Base-by-base conservation (phyloP, 2,113 vertebrate species). In the Cisticola juncidis region DNA sequence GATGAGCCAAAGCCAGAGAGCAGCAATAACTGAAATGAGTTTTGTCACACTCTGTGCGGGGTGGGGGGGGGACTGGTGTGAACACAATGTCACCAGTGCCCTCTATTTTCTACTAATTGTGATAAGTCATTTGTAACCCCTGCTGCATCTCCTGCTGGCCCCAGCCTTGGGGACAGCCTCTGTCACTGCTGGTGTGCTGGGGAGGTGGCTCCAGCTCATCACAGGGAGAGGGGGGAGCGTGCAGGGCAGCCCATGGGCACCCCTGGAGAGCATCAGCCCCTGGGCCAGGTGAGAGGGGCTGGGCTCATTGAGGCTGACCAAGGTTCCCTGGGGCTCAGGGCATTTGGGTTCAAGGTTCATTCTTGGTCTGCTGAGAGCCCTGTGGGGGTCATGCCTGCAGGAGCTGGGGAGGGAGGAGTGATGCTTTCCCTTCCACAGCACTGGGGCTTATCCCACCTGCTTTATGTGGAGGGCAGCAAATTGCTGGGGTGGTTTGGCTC, bases 171-270 rank as follows among this genome's bases (percentile, higher is more conserved):
- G 38, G 42, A 10, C 4, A 4, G 58, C 4, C 57, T 57, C 5
- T 17, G 3, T 31, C 4, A 0, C 28, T 6, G 15, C 35, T 36
- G 35, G 6, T 21, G 45, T 0, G 4, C 4, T 40, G 53, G 36
- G 56, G 72, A 58, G 28, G 2, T 50, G 68, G 38, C 44, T 80
- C 35, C 74, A 61, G 65, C 42, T 22, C 8, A 11, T 2, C 4
- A 0, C 29, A 2, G 40, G 65, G 47, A 40, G 31, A 3, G 22
- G 33, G 25, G 58, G 25, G 24, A 76, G 9, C 0, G 0, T 45
- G 78, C 38, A 28, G 68, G 62, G 44, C 62, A 31, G 31, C 42
- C 47, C 53, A 0, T 10, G 45, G 54, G 28, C 33, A 38, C 0
- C 26, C 12, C 16, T 24, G 47, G 47, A 68, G 47, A 81, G 33